Conservation (phyloP, 2,797 vertebrate species). For the Sebastolobus alascanus region DNA sequence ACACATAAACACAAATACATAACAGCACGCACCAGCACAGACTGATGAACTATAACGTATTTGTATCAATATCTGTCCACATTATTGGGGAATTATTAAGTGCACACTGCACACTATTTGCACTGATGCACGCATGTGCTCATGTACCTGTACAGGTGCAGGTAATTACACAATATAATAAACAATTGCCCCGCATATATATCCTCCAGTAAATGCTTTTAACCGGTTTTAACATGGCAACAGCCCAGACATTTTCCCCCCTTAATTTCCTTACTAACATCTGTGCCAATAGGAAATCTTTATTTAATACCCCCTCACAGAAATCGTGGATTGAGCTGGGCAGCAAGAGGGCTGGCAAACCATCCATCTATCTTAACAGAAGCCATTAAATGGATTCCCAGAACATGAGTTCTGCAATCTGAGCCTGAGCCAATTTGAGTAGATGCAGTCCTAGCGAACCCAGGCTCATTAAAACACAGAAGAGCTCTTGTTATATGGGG, state of each 20-base stretch:
- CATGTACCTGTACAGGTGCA: not conserved
- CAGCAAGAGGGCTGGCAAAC: not conserved
- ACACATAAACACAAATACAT: conserved; percentile 2
- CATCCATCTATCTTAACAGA: conserved; percentile 19
- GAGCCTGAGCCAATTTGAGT: conserved; percentile 25
- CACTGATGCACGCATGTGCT: not conserved
- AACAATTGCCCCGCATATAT: not conserved
- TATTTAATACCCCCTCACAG: conserved; percentile 20
- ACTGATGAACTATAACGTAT: not conserved
- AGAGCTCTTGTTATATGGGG: conserved; percentile 32
- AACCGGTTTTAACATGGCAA: not conserved
- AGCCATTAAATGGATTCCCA: conserved; percentile 37
- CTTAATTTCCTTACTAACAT: conserved; percentile 10
- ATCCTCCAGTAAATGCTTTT: not conserved
- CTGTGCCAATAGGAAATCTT: conserved; percentile 35
- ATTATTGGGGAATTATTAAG: not conserved
- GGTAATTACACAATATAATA: not conserved
- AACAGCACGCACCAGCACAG: not conserved
- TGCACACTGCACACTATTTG: not conserved
- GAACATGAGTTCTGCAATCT: conserved; percentile 44
- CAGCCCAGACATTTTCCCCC: not conserved
- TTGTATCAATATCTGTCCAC: not conserved
- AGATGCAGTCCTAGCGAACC: conserved; percentile 41
- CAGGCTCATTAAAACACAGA: conserved; percentile 52
- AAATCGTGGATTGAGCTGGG: not conserved